Base-by-base conservation (phyloP, 1,140 invertebrate species). In the Hyles euphorbiae region DNA sequence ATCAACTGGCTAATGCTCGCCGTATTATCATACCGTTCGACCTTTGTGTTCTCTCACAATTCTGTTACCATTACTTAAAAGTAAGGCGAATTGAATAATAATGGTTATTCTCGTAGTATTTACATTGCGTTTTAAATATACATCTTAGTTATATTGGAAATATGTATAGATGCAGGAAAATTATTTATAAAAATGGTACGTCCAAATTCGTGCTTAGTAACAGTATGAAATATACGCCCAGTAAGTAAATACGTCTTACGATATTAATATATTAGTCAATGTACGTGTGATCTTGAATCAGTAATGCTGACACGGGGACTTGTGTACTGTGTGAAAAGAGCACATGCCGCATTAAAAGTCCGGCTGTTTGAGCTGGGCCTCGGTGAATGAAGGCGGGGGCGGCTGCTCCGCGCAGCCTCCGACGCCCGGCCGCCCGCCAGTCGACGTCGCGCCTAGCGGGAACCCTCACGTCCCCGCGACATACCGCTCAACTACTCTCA, bases 341-440 rank as follows among this genome's bases (percentile, higher is more conserved):
- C 77, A 78, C 77, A 84, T 80, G 80, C 76, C 78, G 81, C 83
- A 83, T 83, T 81, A 81, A 72, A 80, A 85, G 79, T 83, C 82
- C 79, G 79, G 73, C 77, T 77, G 81, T 81, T 81, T 74, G 77
- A 74, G 81, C 78, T 79, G 75, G 79, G 81, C 77, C 74, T 81
- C 72, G 72, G 76, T 85, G 82, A 85, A 83, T 83, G 83, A 82
- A 84, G 80, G 84, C 76, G 82, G 82, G 81, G 82, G 75, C 63
- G 79, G 67, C 60, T 56, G 70, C 61, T 66, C 66, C 76, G 82
- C 82, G 84, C 82, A 83, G 82, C 78, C 81, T 84, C 81, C 76
- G 81, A 74, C 56, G 74, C 70, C 75, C 76, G 68, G 71, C 65
- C 65, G 58, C 66, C 68, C 61, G 76, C 68, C 81, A 87, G 84